These are phyloP conservation scores for Hafferia zeledoni DNA, from an alignment of 2,797 vertebrate genomes.

Conservation along the genomic window DNA sequence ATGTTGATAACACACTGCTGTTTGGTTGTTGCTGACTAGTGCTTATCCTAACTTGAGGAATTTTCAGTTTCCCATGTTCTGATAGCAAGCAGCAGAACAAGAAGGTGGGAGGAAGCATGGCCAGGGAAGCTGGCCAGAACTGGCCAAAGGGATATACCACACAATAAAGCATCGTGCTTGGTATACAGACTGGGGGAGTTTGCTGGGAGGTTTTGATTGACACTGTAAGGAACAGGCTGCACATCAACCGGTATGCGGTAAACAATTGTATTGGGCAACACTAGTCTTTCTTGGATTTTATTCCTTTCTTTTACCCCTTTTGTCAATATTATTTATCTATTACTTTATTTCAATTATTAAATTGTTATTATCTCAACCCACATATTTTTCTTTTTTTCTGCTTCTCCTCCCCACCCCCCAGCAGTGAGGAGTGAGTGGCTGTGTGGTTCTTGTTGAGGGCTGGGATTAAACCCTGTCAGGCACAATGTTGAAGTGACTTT, in stretches of 20 bases:
- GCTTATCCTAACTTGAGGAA: neutral
- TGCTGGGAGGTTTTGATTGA: neutral
- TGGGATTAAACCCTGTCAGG: neutral
- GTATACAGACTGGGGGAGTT: neutral
- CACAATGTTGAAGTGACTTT: neutral
- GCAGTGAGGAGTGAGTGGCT: neutral
- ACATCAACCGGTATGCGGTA: fast-evolving
- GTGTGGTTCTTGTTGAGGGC: neutral
- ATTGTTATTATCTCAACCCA: neutral
- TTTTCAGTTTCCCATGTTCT: neutral
- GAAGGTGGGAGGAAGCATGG: neutral
- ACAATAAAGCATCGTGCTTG: neutral
- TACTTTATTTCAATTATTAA: neutral
- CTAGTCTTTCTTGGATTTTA: neutral
- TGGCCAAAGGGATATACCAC: neutral
- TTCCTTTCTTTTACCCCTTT: neutral
- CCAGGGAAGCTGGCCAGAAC: neutral
- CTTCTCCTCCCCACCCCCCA: neutral
- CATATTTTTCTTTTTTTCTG: neutral
- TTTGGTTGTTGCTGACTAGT: neutral
- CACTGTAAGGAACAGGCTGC: neutral
- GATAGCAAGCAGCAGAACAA: neutral
- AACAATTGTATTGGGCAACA: neutral
- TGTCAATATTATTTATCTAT: neutral
- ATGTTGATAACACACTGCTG: neutral